These are phyloP conservation scores for Halisarca cf. caerulea DNA, from an alignment of 37 sponge, comb jelly and placozoan genomes.

Conservation along the genomic window DNA sequence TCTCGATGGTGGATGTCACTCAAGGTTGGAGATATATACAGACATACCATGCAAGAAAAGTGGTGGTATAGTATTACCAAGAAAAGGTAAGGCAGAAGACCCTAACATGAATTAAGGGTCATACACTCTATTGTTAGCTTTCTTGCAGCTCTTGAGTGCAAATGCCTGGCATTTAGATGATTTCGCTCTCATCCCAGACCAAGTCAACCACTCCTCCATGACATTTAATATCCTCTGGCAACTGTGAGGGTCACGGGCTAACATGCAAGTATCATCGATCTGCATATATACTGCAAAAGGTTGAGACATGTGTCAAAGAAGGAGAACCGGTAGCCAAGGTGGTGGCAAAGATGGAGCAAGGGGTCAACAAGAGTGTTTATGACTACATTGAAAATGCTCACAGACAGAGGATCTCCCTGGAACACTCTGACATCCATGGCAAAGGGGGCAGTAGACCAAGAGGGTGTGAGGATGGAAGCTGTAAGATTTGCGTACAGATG, in stretches of 20 bases:
- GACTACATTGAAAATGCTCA: constrained; percentile 7
- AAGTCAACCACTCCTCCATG: constrained; percentile 20
- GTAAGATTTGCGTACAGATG: constrained; percentile 4
- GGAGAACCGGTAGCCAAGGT: constrained; percentile 25
- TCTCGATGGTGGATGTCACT: too few species aligned
- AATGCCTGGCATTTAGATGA: constrained; percentile 22
- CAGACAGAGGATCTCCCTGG: background rate
- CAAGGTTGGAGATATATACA: too few species aligned
- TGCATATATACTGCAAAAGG: constrained; percentile 24
- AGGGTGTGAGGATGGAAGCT: background rate
- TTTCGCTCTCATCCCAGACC: constrained; percentile 34
- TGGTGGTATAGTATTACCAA: too few species aligned
- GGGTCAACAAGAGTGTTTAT: constrained; percentile 26
- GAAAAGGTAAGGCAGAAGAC: constrained; percentile 24
- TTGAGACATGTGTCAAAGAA: background rate
- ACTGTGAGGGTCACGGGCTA: constrained; percentile 7
- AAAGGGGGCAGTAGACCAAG: background rate
- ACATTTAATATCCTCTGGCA: background rate
- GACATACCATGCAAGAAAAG: constrained; percentile 20
- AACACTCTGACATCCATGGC: background rate
- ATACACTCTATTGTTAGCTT: background rate
- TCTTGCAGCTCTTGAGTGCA: background rate
- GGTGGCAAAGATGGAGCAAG: background rate
- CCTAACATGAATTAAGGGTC: too few species aligned
- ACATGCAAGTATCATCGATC: constrained; percentile 16